phyloP scores from a whole-genome alignment of 2,113 vertebrate species.

The Ctenomys sociabilis region DNA sequence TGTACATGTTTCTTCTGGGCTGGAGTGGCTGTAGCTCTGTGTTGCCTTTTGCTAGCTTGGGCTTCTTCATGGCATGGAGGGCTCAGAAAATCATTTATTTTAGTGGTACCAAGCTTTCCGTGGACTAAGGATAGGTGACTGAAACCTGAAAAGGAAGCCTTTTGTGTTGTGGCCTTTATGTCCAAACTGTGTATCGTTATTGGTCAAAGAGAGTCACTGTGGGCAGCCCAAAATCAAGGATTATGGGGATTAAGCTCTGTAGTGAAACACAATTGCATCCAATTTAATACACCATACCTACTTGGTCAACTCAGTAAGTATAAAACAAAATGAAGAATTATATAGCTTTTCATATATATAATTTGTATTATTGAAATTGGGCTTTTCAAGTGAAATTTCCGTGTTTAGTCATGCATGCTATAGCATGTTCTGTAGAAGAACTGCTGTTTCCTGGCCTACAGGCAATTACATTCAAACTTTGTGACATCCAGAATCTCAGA shows the following conservation, averaged over 20 bases:
- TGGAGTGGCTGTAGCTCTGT: not conserved
- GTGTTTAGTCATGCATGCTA: not conserved
- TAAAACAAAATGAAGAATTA: not conserved
- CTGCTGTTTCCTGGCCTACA: not conserved
- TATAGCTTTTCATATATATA: not conserved
- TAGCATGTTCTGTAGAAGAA: not conserved
- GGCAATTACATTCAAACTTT: not conserved
- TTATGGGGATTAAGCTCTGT: not conserved
- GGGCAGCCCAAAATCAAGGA: not conserved
- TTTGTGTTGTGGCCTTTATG: not conserved
- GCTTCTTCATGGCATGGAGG: not conserved
- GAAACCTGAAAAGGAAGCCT: not conserved
- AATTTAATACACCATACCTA: not conserved
- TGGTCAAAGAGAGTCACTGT: not conserved
- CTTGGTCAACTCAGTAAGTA: not conserved
- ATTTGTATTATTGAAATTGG: not conserved
- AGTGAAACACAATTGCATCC: not conserved
- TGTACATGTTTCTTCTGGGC: not conserved
- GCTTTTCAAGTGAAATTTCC: not conserved
- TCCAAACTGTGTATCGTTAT: not conserved
- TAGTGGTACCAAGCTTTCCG: not conserved
- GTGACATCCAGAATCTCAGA: not conserved
- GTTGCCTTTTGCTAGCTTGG: not conserved
- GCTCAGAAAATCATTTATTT: not conserved
- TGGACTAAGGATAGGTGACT: not conserved